These are phyloP conservation scores for Centruroides vittatus DNA, from an alignment of 1,140 invertebrate species.

Conservation along the genomic window DNA sequence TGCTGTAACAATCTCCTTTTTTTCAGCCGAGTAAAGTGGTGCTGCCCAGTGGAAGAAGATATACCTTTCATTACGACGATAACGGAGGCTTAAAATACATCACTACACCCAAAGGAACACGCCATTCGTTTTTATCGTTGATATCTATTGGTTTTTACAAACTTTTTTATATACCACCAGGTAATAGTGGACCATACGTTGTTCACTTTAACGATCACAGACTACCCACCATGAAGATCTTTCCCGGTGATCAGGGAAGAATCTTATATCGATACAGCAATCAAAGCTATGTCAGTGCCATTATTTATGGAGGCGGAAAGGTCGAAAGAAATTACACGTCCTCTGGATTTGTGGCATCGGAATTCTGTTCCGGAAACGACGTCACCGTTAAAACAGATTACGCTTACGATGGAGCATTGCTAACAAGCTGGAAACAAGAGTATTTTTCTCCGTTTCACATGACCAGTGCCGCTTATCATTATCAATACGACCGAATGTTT, in stretches of 20 bases:
- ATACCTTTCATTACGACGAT: constrained; percentile 79
- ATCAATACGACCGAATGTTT: constrained; percentile 78
- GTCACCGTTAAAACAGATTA: constrained; percentile 66
- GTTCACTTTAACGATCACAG: constrained; percentile 81
- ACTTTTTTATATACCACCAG: constrained; percentile 78
- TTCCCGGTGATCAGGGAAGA: constrained; percentile 75
- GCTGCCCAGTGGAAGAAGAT: constrained; percentile 79
- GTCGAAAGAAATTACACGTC: constrained; percentile 16
- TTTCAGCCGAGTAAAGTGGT: constrained; percentile 69
- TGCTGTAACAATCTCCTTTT: background rate
- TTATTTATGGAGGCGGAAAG: constrained; percentile 55
- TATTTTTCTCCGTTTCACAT: constrained; percentile 61
- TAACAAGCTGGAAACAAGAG: constrained; percentile 73
- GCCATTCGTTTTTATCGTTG: constrained; percentile 79
- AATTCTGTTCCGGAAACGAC: constrained; percentile 41
- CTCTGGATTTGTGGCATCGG: constrained; percentile 14
- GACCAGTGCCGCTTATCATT: constrained; percentile 72
- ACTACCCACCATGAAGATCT: constrained; percentile 70
- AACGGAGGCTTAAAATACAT: constrained; percentile 76
- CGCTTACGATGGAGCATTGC: constrained; percentile 74
- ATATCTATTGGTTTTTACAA: constrained; percentile 85
- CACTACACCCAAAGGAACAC: constrained; percentile 80
- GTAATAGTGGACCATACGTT: constrained; percentile 62
- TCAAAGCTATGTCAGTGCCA: constrained; percentile 62
- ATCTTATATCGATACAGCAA: constrained; percentile 77